Conservation (phyloP, 2,888 invertebrate genomes). For the Stratiomys singularior region DNA sequence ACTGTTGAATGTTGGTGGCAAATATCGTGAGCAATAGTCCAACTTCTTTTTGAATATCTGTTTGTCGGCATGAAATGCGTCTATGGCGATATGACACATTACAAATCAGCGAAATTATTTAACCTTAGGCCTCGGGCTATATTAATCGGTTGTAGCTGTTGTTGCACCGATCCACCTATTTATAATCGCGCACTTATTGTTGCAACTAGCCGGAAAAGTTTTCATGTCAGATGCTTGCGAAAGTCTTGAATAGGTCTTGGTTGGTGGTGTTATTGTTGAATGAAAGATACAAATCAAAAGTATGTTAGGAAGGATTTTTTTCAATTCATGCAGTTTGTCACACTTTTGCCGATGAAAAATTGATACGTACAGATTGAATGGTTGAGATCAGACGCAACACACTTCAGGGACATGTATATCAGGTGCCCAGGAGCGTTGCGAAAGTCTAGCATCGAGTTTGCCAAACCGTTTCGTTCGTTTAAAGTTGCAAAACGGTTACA, state of each 20-base stretch:
- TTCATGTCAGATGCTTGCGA: slow-evolving; percentile 12
- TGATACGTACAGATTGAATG: too few species aligned
- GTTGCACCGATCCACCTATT: neutral
- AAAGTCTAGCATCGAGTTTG: too few species aligned
- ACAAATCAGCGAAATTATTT: slow-evolving; percentile 42
- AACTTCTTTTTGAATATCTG: slow-evolving; percentile 1
- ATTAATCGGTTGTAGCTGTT: neutral
- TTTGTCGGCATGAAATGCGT: slow-evolving; percentile 18
- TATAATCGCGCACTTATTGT: slow-evolving; percentile 16
- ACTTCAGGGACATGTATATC: too few species aligned
- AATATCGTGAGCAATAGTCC: slow-evolving; percentile 24
- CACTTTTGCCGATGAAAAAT: neutral
- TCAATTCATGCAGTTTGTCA: slow-evolving; percentile 21
- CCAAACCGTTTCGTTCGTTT: too few species aligned
- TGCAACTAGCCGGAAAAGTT: slow-evolving; percentile 38
- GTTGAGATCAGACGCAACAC: too few species aligned
- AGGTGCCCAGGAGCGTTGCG: too few species aligned
- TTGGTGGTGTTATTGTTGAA: slow-evolving; percentile 5
- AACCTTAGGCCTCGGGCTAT: slow-evolving; percentile 26
- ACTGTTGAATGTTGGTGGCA: slow-evolving; percentile 45
- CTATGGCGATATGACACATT: slow-evolving; percentile 39
- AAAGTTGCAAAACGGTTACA: too few species aligned
- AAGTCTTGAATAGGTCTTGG: slow-evolving; percentile 24
- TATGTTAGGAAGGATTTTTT: neutral
- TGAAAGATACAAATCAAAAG: neutral